phyloP scores from a whole-genome alignment of 2,113 vertebrate genomes.

The Xiphophorus hellerii region DNA sequence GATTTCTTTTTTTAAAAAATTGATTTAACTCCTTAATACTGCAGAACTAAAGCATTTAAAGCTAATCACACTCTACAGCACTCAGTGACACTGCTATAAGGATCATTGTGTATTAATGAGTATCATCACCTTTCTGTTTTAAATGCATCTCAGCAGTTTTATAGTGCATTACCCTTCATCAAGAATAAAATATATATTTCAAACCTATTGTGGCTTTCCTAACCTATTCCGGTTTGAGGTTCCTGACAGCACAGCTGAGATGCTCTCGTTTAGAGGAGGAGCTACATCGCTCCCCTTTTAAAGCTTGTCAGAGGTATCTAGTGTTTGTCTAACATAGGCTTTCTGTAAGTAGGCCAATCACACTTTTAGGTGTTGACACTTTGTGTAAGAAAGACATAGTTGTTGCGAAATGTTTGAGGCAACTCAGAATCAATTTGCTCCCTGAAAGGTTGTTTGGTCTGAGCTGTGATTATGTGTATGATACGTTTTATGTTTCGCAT shows the following conservation, averaged over 20 bases:
- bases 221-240: background rate
- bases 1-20: background rate
- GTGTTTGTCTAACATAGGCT: background rate
- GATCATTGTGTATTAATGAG: background rate
- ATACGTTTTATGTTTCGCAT: too few relatives aligned
- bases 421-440: too few relatives aligned
- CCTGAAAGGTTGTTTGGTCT: background rate
- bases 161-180: background rate
- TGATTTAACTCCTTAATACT: background rate
- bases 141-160: background rate
- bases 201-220: background rate
- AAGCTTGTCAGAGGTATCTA: background rate
- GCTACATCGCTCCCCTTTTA: background rate
- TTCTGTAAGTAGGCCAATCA: constrained; percentile 8
- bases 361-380: constrained; percentile 11
- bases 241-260: background rate
- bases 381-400: constrained; percentile 10
- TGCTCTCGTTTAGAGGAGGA: background rate
- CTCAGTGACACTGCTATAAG: background rate
- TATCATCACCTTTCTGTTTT: background rate
- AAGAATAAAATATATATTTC: background rate
- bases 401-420: constrained; percentile 1
- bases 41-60: background rate
- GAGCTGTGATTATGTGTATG: background rate
- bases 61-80: too few relatives aligned